phyloP scores from a whole-genome alignment of 2,113 vertebrate species.

The Anthoscopus minutus region DNA sequence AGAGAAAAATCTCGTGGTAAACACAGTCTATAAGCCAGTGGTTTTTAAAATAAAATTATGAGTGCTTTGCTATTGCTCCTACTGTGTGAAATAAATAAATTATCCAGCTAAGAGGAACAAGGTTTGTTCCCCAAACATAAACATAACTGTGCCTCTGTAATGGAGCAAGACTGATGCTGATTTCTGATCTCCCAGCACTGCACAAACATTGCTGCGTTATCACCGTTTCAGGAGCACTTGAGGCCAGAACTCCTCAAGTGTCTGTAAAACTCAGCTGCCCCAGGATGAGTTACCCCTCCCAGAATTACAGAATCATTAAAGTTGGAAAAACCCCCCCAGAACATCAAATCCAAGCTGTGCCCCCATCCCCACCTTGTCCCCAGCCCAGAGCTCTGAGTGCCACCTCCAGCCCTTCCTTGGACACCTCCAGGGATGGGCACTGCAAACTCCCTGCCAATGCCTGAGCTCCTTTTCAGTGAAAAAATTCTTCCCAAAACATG shows the following conservation, averaged over 20 bases:
- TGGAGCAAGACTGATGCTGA: background rate
- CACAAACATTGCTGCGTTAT: background rate
- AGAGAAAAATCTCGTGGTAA: background rate
- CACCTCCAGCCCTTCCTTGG: background rate
- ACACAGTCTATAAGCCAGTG: background rate
- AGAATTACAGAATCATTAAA: accelerated
- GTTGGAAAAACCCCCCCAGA: background rate
- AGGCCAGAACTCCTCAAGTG: background rate
- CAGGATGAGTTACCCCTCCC: background rate
- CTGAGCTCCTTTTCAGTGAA: accelerated
- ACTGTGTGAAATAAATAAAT: background rate
- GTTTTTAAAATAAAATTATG: background rate
- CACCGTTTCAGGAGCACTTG: background rate
- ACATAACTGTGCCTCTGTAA: background rate
- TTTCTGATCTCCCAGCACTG: background rate
- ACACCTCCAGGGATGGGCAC: background rate
- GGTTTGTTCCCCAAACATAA: background rate
- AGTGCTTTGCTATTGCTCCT: background rate
- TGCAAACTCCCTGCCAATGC: background rate
- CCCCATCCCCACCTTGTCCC: accelerated
- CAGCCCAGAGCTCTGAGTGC: background rate
- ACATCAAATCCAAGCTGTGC: accelerated
- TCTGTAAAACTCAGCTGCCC: background rate
- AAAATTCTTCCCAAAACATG: background rate
- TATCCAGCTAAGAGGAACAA: background rate